phyloP scores from a whole-genome alignment of 2,797 vertebrate species.

The Girardinus metallicus region DNA sequence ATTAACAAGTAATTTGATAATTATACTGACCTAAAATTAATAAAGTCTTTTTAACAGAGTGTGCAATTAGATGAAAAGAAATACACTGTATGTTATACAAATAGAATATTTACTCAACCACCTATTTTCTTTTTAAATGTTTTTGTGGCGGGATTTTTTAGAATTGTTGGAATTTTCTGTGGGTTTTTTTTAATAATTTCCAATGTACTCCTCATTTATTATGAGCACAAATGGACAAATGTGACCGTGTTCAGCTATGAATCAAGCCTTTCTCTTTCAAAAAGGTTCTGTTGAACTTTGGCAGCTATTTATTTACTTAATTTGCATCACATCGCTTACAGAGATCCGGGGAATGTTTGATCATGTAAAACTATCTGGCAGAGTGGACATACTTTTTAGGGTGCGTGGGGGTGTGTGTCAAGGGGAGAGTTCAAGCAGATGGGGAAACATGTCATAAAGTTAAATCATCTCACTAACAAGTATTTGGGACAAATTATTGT shows the following conservation, averaged over 20 bases:
- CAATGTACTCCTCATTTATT: neutral
- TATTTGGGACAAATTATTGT: neutral
- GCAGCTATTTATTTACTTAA: conserved; percentile 17
- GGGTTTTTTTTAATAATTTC: neutral
- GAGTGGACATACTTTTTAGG: neutral
- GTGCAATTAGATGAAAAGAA: neutral
- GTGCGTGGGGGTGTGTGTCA: no score
- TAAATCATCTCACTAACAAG: neutral
- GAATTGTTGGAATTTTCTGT: neutral
- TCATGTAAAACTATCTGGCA: neutral
- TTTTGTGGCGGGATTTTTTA: neutral
- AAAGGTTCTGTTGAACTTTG: fast-evolving
- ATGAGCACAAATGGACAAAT: neutral
- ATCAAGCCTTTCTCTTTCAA: neutral
- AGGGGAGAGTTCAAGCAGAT: neutral
- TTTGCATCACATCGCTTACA: neutral
- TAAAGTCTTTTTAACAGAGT: neutral
- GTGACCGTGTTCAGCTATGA: neutral
- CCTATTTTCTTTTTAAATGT: neutral
- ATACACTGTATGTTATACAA: neutral
- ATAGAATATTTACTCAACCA: neutral
- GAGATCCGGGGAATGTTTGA: neutral
- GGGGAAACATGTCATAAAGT: neutral
- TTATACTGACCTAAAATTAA: neutral
- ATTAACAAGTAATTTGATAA: neutral